A percentile compares a stretch with the other conserved stretches of the same genome.
phyloP scores from a whole-genome alignment of 2,113 vertebrate species.

The Ailurus styani region DNA sequence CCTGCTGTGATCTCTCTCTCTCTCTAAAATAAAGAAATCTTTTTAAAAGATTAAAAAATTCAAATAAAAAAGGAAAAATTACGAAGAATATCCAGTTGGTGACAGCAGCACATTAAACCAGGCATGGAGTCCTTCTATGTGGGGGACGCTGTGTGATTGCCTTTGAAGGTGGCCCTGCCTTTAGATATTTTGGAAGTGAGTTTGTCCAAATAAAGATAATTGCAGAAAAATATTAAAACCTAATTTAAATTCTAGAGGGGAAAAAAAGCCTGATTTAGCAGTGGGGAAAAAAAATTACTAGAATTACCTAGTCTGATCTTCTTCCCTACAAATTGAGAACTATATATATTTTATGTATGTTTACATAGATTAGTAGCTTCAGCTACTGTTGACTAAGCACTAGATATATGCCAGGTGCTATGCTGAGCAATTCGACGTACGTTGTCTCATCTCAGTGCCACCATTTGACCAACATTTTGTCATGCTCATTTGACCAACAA shows the following conservation, averaged over 20 bases:
- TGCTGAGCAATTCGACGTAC: neutral
- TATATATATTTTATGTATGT: neutral
- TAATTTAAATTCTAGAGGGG: neutral
- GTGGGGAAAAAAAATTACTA: neutral
- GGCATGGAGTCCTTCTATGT: fast-evolving
- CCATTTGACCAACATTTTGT: neutral
- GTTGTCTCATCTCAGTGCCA: neutral
- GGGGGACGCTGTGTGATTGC: neutral
- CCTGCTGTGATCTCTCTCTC: neutral
- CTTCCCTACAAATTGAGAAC: neutral
- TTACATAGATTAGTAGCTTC: neutral
- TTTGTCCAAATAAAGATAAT: neutral
- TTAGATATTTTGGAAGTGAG: neutral
- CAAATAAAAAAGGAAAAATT: neutral
- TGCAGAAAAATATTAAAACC: neutral
- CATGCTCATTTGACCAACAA: neutral
- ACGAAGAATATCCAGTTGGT: neutral
- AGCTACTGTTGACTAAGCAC: neutral
- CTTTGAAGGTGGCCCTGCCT: neutral
- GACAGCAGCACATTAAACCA: neutral
- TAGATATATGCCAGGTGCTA: neutral
- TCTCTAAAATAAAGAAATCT: neutral
- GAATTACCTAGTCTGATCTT: neutral
- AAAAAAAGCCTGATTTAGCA: neutral
- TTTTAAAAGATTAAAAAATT: neutral